These are phyloP conservation scores for Heliconius hewitsoni DNA, from an alignment of 1,140 invertebrate genomes.

Conservation along the genomic window DNA sequence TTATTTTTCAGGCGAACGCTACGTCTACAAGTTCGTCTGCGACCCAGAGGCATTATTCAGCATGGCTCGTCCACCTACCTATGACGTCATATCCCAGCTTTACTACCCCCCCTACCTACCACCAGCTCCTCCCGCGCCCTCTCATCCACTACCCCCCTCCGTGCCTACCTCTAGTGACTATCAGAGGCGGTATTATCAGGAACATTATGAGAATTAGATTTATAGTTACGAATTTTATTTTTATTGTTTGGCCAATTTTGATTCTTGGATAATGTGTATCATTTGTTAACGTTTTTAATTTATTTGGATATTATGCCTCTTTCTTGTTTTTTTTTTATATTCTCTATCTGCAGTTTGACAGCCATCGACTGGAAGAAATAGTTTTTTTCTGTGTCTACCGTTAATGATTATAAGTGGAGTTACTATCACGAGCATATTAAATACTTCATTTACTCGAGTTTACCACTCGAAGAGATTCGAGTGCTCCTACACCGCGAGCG, in stretches of 20 bases:
- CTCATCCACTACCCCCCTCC: constrained; percentile 1
- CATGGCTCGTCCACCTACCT: constrained; percentile 84
- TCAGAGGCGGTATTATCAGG: constrained; percentile 44
- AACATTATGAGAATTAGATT: constrained; percentile 39
- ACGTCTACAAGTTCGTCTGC: constrained; percentile 98
- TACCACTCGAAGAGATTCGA: too few relatives aligned
- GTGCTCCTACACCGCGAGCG: too few relatives aligned
- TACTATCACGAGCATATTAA: too few relatives aligned
- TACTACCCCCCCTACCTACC: constrained; percentile 58
- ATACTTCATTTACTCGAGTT: too few relatives aligned
- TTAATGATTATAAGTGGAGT: too few relatives aligned
- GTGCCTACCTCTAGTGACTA: constrained; percentile 40
- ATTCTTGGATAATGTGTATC: too few relatives aligned
- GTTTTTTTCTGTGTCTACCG: too few relatives aligned
- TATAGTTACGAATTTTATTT: background rate
- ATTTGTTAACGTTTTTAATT: too few relatives aligned
- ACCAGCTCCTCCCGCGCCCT: constrained; percentile 14
- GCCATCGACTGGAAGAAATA: too few relatives aligned
- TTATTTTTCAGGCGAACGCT: constrained; percentile 88
- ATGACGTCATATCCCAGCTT: constrained; percentile 56
- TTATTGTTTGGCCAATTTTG: background rate
- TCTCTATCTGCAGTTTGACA: too few relatives aligned
- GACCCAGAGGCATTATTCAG: constrained; percentile 96
- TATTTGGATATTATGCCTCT: too few relatives aligned
- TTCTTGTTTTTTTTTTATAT: too few relatives aligned